Evolutionary conservation across 2,888 invertebrate genomes (phyloP).

Genomic region (Drosophila multiciliata): DNA sequence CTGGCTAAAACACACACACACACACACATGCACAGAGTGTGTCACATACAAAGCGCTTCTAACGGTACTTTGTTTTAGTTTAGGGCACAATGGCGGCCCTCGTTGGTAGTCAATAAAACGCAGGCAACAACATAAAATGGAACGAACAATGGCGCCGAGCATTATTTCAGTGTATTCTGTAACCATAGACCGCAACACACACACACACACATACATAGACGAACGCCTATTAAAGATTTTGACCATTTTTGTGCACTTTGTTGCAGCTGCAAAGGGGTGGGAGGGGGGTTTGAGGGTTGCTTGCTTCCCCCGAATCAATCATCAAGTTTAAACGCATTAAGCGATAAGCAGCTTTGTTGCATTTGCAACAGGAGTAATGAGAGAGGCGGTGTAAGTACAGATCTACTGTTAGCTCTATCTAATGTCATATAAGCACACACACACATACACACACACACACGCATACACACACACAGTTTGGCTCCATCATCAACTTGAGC

Average conservation of each 20-base stretch:
- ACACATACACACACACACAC: slow-evolving; percentile 19
- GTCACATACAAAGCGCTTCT: slow-evolving; percentile 56
- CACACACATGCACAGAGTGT: neutral
- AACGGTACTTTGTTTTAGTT: slow-evolving; percentile 78
- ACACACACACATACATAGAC: neutral
- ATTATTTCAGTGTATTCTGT: slow-evolving; percentile 15
- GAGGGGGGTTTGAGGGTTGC: neutral
- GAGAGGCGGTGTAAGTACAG: neutral
- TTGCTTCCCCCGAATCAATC: slow-evolving; percentile 62
- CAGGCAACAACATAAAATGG: slow-evolving; percentile 76
- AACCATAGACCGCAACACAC: slow-evolving; percentile 4
- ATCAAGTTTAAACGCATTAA: slow-evolving; percentile 78
- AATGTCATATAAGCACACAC: slow-evolving; percentile 35
- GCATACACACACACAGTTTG: slow-evolving; percentile 25
- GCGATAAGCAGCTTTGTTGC: slow-evolving; percentile 78
- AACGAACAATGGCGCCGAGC: slow-evolving; percentile 68
- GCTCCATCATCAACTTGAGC: slow-evolving; percentile 69
- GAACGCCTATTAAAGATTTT: slow-evolving; percentile 54
- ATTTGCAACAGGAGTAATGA: slow-evolving; percentile 25
- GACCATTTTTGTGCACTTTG: slow-evolving; percentile 67
- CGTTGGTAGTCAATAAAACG: slow-evolving; percentile 74
- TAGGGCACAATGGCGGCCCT: slow-evolving; percentile 73
- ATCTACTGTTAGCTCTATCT: slow-evolving; percentile 54
- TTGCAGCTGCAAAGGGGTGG: slow-evolving; percentile 52
- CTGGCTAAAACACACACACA: slow-evolving; percentile 33